These are phyloP conservation scores for Zaprionus davidi DNA, from an alignment of 1,140 invertebrate species.

Conservation along the genomic window DNA sequence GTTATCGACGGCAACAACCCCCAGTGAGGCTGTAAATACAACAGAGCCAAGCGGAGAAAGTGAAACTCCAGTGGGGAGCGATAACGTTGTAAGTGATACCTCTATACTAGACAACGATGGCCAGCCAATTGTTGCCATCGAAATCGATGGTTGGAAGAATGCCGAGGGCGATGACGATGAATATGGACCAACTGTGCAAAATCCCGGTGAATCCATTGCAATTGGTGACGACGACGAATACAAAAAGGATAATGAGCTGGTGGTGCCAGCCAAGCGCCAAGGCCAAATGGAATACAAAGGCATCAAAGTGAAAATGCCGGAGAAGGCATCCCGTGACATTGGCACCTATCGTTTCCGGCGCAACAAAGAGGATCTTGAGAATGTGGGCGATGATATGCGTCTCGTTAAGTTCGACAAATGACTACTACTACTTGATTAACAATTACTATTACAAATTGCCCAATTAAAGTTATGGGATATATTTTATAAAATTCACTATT, in stretches of 20 bases:
- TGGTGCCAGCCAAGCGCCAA: slow-evolving; percentile 55
- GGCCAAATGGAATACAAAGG: slow-evolving; percentile 58
- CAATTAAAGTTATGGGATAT: background rate
- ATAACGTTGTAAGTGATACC: background rate
- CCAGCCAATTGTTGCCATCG: slow-evolving; percentile 54
- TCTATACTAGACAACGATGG: slow-evolving; percentile 42
- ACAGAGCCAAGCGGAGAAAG: background rate
- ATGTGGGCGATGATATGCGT: slow-evolving; percentile 61
- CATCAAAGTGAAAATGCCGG: slow-evolving; percentile 62
- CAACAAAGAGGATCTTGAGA: slow-evolving; percentile 48
- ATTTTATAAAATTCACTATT: no score
- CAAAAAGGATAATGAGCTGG: slow-evolving; percentile 44
- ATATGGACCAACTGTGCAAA: slow-evolving; percentile 51
- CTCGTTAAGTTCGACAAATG: slow-evolving; percentile 55
- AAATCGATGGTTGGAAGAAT: slow-evolving; percentile 68
- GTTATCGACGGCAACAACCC: background rate
- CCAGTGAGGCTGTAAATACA: background rate
- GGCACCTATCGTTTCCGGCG: slow-evolving; percentile 73
- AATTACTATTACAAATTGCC: background rate
- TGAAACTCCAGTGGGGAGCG: background rate
- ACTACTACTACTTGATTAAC: slow-evolving; percentile 14
- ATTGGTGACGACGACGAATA: slow-evolving; percentile 67
- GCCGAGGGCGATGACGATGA: slow-evolving; percentile 25
- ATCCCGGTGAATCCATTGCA: slow-evolving; percentile 26
- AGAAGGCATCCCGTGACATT: slow-evolving; percentile 45